Base-by-base conservation (phyloP, 2,888 invertebrate genomes). In the Choreutis nemorana region DNA sequence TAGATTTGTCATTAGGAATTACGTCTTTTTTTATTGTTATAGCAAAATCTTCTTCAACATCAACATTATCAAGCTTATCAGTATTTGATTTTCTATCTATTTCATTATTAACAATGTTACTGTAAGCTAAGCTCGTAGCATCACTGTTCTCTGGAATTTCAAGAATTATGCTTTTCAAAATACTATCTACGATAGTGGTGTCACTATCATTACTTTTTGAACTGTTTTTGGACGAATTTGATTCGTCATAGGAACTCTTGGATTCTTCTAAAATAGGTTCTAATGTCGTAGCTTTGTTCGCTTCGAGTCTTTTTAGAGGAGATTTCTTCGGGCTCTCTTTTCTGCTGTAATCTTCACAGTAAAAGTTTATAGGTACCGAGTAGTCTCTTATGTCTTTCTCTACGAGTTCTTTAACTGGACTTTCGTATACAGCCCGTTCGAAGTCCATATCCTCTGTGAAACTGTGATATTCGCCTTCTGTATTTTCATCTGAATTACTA, bases 201-300 rank as follows among this genome's bases (percentile, higher is more conserved):
- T n/a, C n/a, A n/a, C n/a, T n/a, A 2, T 23, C 11, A 7, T 9
- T 3, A 11, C 4, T 14, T 14, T 11, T 13, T 9, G 28, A 20
- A 2, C n/a, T n/a, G n/a, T 38, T 40, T 26, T 41, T 41, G n/a
- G 51, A 54, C 3, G 33, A 9, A 40, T 53, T 48, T 4, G 63
- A 59, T 32, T 71, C 66, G 29, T 71, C 68, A 4, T 59, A 62
- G 2, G 68, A 71, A 39, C 68, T 68, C 42, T 78, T 78, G 0
- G 75, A 75, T 42, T 80, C 79, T 41, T 80, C 79, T 23, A 73
- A 40, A 39, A 80, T 80, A 1, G 79, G 73, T 42, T 79, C 78
- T 2, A 79, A 41, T 20, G n/a, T 32, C 4, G 11, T n/a, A 6
- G 26, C 31, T 45, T 55, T 51, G 5, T 48, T 13, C 10, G 35